A percentile compares a stretch with the other conserved stretches of the same genome.
phyloP scores from a whole-genome alignment of 2,113 vertebrate species.

The Pituophis catenifer region DNA sequence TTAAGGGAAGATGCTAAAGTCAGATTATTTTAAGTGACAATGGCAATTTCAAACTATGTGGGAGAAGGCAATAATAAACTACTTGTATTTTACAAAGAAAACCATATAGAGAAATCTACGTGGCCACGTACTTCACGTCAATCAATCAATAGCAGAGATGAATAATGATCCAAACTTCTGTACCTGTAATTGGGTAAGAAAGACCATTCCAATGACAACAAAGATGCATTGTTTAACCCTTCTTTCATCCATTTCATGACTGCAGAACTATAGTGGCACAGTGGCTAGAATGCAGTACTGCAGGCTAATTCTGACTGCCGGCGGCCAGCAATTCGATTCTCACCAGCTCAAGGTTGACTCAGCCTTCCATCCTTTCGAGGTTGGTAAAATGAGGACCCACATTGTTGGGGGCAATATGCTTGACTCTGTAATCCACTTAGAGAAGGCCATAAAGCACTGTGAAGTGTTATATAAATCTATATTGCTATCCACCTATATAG shows the following conservation, averaged over 20 bases:
- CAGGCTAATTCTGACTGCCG: not conserved
- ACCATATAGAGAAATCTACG: not conserved
- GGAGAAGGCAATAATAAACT: not conserved
- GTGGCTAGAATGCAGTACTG: not conserved
- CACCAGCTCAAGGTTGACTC: not conserved
- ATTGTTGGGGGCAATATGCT: not conserved
- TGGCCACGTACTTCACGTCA: not conserved
- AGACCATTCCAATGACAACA: not conserved
- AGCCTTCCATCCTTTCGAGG: not conserved
- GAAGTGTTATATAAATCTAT: not conserved
- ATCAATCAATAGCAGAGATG: not conserved
- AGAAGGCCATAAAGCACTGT: not conserved
- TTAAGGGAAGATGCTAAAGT: not conserved
- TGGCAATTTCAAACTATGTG: not conserved
- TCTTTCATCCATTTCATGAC: not conserved
- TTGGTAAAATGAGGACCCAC: not conserved
- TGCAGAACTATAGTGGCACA: not conserved
- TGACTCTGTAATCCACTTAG: not conserved
- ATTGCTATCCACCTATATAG: not conserved
- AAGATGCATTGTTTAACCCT: not conserved
- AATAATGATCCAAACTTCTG: not conserved
- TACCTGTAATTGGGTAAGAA: not conserved
- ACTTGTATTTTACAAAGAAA: not conserved
- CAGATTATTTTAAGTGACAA: not conserved
- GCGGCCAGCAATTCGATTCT: not conserved